These are phyloP conservation scores for Blastomussa wellsi DNA, from an alignment of 92 coral and sea anemone genomes.

Conservation along the genomic window DNA sequence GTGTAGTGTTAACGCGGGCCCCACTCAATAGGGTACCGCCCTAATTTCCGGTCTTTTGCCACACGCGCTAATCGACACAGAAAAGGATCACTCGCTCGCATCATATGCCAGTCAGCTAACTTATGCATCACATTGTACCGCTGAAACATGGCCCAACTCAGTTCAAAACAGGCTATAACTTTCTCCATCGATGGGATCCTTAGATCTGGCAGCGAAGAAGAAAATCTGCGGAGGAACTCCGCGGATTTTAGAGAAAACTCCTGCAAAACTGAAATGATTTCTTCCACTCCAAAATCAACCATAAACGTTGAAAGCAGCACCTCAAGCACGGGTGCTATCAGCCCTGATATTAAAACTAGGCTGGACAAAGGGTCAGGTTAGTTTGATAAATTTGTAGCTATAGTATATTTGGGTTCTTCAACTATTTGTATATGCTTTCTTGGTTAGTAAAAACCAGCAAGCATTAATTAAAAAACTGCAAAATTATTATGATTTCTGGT, in stretches of 20 bases:
- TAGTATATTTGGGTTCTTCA: not conserved
- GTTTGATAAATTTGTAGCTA: constrained; percentile 9
- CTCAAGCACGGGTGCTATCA: constrained; percentile 4
- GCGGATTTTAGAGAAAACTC: constrained; percentile 7
- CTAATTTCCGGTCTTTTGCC: constrained; percentile 80
- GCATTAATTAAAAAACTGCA: not conserved
- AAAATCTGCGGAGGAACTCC: constrained; percentile 17
- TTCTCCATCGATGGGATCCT: constrained; percentile 91
- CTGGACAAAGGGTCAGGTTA: constrained; percentile 15
- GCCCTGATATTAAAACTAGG: not conserved
- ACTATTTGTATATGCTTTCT: not conserved
- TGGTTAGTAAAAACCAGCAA: not conserved
- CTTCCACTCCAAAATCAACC: not conserved
- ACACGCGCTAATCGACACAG: constrained; percentile 56
- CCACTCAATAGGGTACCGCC: constrained; percentile 89
- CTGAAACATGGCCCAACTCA: constrained; percentile 46
- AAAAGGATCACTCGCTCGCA: constrained; percentile 15
- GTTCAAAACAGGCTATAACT: constrained; percentile 54
- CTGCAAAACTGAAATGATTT: constrained; percentile 1
- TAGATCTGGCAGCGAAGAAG: constrained; percentile 35
- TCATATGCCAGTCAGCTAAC: not conserved
- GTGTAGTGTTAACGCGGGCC: constrained; percentile 85
- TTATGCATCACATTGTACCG: constrained; percentile 7
- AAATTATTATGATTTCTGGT: not conserved
- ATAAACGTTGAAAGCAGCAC: not conserved